phyloP scores from a whole-genome alignment of 2,797 vertebrate genomes.

The Chelon auratus region DNA sequence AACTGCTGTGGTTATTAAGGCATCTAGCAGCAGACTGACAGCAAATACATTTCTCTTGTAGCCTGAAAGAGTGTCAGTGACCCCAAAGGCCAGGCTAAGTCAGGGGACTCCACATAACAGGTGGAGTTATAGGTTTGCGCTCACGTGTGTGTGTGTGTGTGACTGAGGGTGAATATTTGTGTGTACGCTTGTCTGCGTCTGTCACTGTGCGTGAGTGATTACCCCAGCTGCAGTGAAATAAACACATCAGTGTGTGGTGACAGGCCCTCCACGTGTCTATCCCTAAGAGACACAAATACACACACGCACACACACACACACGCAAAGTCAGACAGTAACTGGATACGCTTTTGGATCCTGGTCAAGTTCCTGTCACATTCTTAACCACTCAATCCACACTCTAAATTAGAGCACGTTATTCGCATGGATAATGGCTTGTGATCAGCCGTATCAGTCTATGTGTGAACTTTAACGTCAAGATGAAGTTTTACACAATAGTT shows the following conservation, averaged over 20 bases:
- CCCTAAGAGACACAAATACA: conserved; percentile 43
- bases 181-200: conserved; percentile 60
- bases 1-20: conserved; percentile 29
- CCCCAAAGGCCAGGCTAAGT: conserved; percentile 54
- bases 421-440: conserved; percentile 43
- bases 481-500: not conserved
- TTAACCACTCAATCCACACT: conserved; percentile 65
- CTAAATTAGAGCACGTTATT: conserved; percentile 61
- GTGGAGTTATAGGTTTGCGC: conserved; percentile 48
- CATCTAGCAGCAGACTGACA: conserved; percentile 32
- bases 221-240: conserved; percentile 81
- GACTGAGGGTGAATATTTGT: conserved; percentile 47
- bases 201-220: conserved; percentile 76
- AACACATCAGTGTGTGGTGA: conserved; percentile 81
- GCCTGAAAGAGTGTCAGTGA: conserved; percentile 58
- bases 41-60: conserved; percentile 47
- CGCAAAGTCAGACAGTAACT: conserved; percentile 61
- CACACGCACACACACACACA: conserved; percentile 35
- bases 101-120: conserved; percentile 53
- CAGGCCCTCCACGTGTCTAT: conserved; percentile 66
- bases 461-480: conserved; percentile 17
- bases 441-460: conserved; percentile 13
- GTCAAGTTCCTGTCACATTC: conserved; percentile 77
- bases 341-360: conserved; percentile 66
- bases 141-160: conserved; percentile 24